A percentile compares a stretch with the other conserved stretches of the same genome.
phyloP scores from a whole-genome alignment of 2,113 vertebrate genomes.

The Hiodon tergisus region DNA sequence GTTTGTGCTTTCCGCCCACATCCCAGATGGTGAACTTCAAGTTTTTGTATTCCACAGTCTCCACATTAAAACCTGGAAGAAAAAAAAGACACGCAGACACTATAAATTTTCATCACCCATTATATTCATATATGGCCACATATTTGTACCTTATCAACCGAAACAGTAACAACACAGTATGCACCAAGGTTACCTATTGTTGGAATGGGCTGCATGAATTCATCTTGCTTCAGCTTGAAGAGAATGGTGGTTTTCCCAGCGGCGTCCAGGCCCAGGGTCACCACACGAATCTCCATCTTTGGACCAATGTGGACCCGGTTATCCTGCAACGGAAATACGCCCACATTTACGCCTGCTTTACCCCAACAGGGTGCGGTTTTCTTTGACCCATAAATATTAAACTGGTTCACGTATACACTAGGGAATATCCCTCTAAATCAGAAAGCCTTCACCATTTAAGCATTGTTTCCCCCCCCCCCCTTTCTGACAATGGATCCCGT shows the following conservation, averaged over 20 bases:
- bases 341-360: background rate
- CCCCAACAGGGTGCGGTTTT: no score
- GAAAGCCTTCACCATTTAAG: no score
- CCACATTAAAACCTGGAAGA: slow-evolving; percentile 85
- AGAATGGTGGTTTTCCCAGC: slow-evolving; percentile 98
- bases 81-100: background rate
- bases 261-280: slow-evolving; percentile 89
- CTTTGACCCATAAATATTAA: no score
- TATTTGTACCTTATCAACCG: background rate
- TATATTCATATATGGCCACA: background rate
- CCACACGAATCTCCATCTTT: slow-evolving; percentile 98
- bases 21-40: slow-evolving; percentile 99
- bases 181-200: slow-evolving; percentile 76
- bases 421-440: no score
- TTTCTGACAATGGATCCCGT: no score
- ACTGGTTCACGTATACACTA: no score
- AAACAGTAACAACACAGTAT: background rate
- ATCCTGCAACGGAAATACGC: slow-evolving; percentile 62
- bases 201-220: slow-evolving; percentile 98
- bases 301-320: slow-evolving; percentile 97
- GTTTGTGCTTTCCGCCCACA: slow-evolving; percentile 95
- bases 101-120: background rate
- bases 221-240: slow-evolving; percentile 95
- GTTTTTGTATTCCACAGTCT: slow-evolving; percentile 98
- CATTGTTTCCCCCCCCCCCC: no score